phyloP scores from a whole-genome alignment of 1,140 invertebrate genomes.

The Drosophila trapezifrons region DNA sequence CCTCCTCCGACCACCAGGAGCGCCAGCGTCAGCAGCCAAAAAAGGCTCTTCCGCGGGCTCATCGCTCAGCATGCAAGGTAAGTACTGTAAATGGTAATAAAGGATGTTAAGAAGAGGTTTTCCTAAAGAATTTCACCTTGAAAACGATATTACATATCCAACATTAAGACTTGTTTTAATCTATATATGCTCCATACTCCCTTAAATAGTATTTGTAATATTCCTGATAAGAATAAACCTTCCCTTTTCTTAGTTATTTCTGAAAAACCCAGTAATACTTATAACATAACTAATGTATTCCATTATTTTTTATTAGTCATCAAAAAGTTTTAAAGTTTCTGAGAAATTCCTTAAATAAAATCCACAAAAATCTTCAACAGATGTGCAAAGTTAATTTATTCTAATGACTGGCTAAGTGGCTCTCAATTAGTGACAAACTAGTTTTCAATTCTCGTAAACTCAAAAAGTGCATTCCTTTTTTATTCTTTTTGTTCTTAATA shows the following conservation, averaged over 20 bases:
- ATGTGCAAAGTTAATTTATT: not conserved
- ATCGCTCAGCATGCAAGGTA: conserved; percentile 73
- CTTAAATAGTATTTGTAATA: too few relatives aligned
- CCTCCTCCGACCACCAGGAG: conserved; percentile 64
- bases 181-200: too few relatives aligned
- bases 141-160: too few relatives aligned
- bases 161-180: too few relatives aligned
- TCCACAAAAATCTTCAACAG: not conserved
- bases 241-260: not conserved
- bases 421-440: conserved; percentile 5
- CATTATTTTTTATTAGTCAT: not conserved
- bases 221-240: too few relatives aligned
- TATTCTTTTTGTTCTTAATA: not conserved
- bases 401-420: not conserved
- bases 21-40: conserved; percentile 71
- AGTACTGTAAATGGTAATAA: conserved; percentile 22
- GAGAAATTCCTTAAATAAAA: not conserved
- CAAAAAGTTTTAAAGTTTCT: not conserved
- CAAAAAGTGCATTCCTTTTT: not conserved
- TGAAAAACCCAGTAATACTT: not conserved
- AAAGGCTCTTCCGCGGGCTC: conserved; percentile 62
- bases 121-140: too few relatives aligned
- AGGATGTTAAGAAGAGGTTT: not conserved
- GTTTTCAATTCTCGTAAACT: not conserved
- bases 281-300: not conserved